Conservation (phyloP, 1,140 invertebrate genomes). For the Adelges cooleyi region DNA sequence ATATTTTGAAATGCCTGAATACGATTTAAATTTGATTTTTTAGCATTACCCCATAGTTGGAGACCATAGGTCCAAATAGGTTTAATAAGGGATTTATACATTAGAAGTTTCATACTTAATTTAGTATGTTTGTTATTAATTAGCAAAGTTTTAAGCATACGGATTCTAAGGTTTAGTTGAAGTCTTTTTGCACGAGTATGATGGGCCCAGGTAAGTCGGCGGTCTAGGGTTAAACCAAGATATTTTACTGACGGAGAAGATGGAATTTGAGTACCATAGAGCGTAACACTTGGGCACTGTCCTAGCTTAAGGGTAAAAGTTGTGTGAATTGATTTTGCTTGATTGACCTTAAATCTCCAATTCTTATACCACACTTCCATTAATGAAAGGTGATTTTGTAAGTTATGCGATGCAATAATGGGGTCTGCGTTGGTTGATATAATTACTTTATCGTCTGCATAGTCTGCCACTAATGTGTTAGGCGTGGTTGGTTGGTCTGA, state of each 20-base stretch:
- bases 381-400: not conserved
- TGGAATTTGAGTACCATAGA: not conserved
- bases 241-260: slow-evolving; percentile 7
- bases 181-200: not conserved
- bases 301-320: slow-evolving; percentile 1
- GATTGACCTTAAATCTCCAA: not conserved
- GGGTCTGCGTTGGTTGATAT: slow-evolving; percentile 2
- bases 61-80: slow-evolving; percentile 38
- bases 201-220: not conserved
- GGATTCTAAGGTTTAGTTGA: not conserved
- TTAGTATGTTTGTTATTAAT: slow-evolving; percentile 32
- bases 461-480: slow-evolving; percentile 32
- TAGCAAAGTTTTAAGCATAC: not conserved
- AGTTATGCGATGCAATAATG: not conserved
- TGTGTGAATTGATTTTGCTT: slow-evolving; percentile 8
- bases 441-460: slow-evolving; percentile 35
- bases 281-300: not conserved
- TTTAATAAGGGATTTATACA: slow-evolving; percentile 35
- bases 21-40: slow-evolving; percentile 33
- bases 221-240: not conserved
- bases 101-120: slow-evolving; percentile 34
- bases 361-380: not conserved
- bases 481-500: slow-evolving; percentile 34
- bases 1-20: slow-evolving; percentile 30
- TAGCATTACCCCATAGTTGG: too few relatives aligned